A percentile compares a stretch with the other conserved stretches of the same genome.
These are phyloP conservation scores for Phengaris arion DNA, from an alignment of 2,888 invertebrate genomes.

Conservation along the genomic window DNA sequence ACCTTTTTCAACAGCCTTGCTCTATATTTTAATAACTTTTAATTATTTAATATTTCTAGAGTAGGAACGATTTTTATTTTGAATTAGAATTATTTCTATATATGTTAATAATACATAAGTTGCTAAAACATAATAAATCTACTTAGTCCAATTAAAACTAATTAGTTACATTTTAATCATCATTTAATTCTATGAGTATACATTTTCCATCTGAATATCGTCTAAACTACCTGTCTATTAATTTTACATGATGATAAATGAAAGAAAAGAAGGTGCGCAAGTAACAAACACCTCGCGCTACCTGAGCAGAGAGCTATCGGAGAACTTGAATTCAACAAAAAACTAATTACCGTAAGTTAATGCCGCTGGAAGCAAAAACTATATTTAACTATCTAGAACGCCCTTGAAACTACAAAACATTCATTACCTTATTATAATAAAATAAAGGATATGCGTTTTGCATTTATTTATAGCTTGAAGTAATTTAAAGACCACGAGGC, in stretches of 20 bases:
- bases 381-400: constrained; percentile 6
- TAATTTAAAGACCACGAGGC: not conserved
- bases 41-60: not conserved
- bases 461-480: not conserved
- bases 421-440: constrained; percentile 7
- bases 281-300: not conserved
- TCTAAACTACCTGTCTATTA: not conserved
- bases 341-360: not conserved
- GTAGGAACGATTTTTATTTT: too few relatives aligned
- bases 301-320: not conserved
- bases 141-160: too few relatives aligned
- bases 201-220: too few relatives aligned
- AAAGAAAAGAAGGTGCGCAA: not conserved
- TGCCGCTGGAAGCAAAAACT: constrained; percentile 3
- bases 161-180: too few relatives aligned
- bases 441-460: not conserved
- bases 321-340: constrained; percentile 8
- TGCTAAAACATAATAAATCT: too few relatives aligned
- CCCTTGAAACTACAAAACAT: constrained; percentile 5
- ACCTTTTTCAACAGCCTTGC: not conserved
- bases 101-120: too few relatives aligned
- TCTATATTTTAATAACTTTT: not conserved
- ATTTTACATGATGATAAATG: not conserved
- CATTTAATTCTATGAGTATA: not conserved
- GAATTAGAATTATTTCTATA: too few relatives aligned